A percentile compares a stretch with the other conserved stretches of the same genome.
These are phyloP conservation scores for Lysandra coridon DNA, from an alignment of 2,888 invertebrate species.

Conservation along the genomic window DNA sequence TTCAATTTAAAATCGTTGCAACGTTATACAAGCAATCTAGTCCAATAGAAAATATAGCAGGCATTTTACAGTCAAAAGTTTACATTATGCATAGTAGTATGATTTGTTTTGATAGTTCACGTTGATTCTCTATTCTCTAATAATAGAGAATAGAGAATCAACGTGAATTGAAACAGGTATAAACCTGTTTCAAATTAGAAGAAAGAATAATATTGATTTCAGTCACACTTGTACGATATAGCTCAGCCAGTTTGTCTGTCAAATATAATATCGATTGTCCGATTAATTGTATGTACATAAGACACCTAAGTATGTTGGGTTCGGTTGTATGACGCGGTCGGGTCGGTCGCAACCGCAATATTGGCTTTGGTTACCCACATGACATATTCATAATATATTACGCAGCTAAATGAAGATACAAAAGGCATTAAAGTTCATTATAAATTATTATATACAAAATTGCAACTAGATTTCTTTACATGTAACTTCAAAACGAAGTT, in stretches of 20 bases:
- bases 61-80: background rate
- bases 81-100: background rate
- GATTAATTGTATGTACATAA: background rate
- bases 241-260: background rate
- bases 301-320: background rate
- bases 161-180: no score
- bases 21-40: background rate
- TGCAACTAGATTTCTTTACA: background rate
- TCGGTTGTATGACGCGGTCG: background rate
- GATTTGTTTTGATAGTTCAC: background rate
- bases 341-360: background rate
- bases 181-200: background rate
- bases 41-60: background rate
- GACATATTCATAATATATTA: background rate
- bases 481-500: background rate
- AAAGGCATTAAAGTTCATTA: background rate
- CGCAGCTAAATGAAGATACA: background rate
- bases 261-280: background rate
- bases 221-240: background rate
- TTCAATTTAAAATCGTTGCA: background rate
- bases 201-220: background rate
- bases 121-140: background rate
- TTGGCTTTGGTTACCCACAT: conserved; percentile 3
- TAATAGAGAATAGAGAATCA: no score
- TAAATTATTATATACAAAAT: background rate